Conservation (phyloP, 2,888 invertebrate genomes). For the Lamproptera curius region DNA sequence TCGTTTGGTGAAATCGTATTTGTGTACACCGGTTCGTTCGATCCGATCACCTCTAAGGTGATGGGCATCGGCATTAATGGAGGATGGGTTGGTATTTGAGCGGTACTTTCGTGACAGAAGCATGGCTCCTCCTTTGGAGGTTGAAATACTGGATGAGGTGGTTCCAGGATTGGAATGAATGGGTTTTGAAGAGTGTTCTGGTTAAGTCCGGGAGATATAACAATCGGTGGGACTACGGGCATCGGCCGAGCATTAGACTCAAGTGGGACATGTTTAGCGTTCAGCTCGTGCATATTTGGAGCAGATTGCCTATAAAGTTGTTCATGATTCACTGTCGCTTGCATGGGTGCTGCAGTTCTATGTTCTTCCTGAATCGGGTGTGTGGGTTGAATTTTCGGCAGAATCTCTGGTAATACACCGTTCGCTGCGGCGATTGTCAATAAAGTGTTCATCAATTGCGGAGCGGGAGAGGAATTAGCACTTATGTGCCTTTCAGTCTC, state of each 20-base stretch:
- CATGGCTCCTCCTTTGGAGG: slow-evolving; percentile 18
- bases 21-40: background rate
- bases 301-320: background rate
- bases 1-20: slow-evolving; percentile 18
- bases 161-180: slow-evolving; percentile 17
- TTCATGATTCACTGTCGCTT: slow-evolving; percentile 10
- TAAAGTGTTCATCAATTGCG: slow-evolving; percentile 32
- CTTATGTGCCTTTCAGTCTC: slow-evolving; percentile 14
- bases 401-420: slow-evolving; percentile 30
- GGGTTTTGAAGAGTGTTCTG: slow-evolving; percentile 23
- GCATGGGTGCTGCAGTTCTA: slow-evolving; percentile 12
- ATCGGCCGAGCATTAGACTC: background rate
- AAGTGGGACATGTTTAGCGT: slow-evolving; percentile 1
- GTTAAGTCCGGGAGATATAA: slow-evolving; percentile 19
- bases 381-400: slow-evolving; percentile 20
- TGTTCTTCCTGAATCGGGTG: slow-evolving; percentile 7
- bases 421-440: slow-evolving; percentile 30
- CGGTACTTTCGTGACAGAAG: slow-evolving; percentile 10
- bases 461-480: slow-evolving; percentile 20
- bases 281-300: too few species aligned
- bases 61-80: slow-evolving; percentile 15
- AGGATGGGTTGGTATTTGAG: slow-evolving; percentile 16
- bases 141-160: slow-evolving; percentile 22
- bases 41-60: slow-evolving; percentile 16
- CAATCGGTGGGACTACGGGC: slow-evolving; percentile 11